Evolutionary conservation across 2,797 vertebrate species (phyloP), one percentile per base, ranked within the genome.

Genomic region (Clarias fuscus): DNA sequence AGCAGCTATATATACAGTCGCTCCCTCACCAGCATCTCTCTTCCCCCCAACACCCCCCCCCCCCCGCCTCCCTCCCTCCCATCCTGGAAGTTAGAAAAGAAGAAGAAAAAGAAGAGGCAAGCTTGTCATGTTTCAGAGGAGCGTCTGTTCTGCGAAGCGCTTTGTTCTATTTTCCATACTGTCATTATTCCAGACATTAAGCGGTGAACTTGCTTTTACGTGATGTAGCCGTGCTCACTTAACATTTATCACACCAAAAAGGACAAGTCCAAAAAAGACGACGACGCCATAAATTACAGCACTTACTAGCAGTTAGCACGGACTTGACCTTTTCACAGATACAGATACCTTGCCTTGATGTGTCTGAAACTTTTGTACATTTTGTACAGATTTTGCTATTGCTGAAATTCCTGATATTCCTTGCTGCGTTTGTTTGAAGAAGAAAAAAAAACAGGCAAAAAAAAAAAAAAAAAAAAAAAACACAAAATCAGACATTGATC

Each of bases 241-340:
- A 88, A 88, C 86, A 88, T 88, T 88, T 82, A 88, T 85, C 86
- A 85, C 70, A 61, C 62, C 62, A 76, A 53, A 86, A 87, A 67
- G 71, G 70, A 85, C 64, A 68, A 65, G 59, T 64, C 80, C 61
- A 75, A 76, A 71, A 87, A 84, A 84, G 75, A 83, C 56, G 11
- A 75, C 33, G 73, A 83, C 20, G 86, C 71, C 82, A 77, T 84
- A 84, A 86, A 82, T 71, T 61, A 86, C 84, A 78, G 68, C 64
- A 75, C 86, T 88, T 90, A 84, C 86, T 76, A 88, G 81, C 79
- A 89, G 86, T 92, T 92, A 85, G 89, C 90, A 91, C 88, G 90
- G 88, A 89, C 90, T 87, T 92, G 92, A 92, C 91, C 88, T 92
- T 92, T 92, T 91, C 90, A 86, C 86, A 37, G 62, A 77, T 72